phyloP scores from a whole-genome alignment of 2,888 invertebrate species.

The Priocnemis perturbator region DNA sequence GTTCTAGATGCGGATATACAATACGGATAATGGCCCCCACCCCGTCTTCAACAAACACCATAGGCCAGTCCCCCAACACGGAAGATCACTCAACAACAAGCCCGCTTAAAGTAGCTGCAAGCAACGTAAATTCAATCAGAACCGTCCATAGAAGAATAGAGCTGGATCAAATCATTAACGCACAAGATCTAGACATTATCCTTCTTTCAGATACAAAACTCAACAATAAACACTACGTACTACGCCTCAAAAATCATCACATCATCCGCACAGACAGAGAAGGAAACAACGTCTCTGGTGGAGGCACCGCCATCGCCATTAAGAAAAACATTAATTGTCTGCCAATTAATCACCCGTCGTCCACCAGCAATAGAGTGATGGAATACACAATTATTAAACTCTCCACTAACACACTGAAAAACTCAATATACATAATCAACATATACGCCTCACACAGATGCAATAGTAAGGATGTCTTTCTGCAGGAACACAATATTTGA shows the following conservation, averaged over 20 bases:
- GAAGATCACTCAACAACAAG: too few relatives aligned
- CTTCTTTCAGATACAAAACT: constrained; percentile 44
- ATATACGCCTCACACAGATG: constrained; percentile 23
- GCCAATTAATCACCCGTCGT: constrained; percentile 12
- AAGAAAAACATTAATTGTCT: constrained; percentile 20
- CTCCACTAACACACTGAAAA: not conserved
- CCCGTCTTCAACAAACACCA: too few relatives aligned
- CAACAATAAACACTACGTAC: constrained; percentile 26
- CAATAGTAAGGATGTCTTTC: constrained; percentile 10
- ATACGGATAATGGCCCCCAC: too few relatives aligned
- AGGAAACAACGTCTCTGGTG: constrained; percentile 18
- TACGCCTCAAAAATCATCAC: constrained; percentile 29
- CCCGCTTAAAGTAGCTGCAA: constrained; percentile 24
- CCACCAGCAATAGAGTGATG: constrained; percentile 11
- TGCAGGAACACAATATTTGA: constrained; percentile 19
- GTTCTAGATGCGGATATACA: too few relatives aligned
- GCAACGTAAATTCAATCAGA: constrained; percentile 39
- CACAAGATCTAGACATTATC: constrained; percentile 28
- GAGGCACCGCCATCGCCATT: constrained; percentile 41
- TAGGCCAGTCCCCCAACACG: too few relatives aligned
- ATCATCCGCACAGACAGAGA: constrained; percentile 38
- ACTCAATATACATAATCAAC: constrained; percentile 25
- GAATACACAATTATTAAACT: constrained; percentile 35
- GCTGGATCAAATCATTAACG: not conserved
- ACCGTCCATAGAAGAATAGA: constrained; percentile 19